phyloP scores from a whole-genome alignment of 2,113 vertebrate genomes.

The Brachyhypopomus gauderio region DNA sequence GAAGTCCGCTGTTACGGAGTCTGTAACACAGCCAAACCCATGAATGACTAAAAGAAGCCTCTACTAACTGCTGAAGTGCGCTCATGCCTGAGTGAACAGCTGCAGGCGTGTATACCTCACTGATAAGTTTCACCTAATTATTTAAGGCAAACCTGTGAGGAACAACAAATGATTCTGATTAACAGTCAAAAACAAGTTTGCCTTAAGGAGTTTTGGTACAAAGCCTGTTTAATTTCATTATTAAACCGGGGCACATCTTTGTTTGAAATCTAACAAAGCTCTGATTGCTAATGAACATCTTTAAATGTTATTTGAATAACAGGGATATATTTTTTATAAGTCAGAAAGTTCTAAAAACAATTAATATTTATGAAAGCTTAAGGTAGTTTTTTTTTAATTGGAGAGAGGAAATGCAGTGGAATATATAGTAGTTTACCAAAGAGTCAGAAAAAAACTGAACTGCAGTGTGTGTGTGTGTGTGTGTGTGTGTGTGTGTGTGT shows the following conservation, averaged over 20 bases:
- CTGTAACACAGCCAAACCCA: too few relatives aligned
- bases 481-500: slow-evolving; percentile 29
- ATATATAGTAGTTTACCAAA: slow-evolving; percentile 34
- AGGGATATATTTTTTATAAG: slow-evolving; percentile 22
- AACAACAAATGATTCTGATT: not conserved
- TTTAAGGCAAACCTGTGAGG: not conserved
- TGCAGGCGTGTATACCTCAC: too few relatives aligned
- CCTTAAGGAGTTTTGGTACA: not conserved
- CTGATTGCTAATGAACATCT: slow-evolving; percentile 30
- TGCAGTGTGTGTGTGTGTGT: slow-evolving; percentile 22
- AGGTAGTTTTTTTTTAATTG: slow-evolving; percentile 56
- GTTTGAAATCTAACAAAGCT: not conserved
- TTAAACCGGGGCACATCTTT: not conserved
- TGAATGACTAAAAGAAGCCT: too few relatives aligned
- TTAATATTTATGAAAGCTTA: slow-evolving; percentile 59
- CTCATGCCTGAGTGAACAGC: too few relatives aligned
- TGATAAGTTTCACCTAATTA: not conserved
- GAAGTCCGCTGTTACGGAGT: too few relatives aligned
- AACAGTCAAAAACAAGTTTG: not conserved
- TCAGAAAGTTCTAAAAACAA: slow-evolving; percentile 42
- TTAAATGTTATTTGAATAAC: slow-evolving; percentile 28
- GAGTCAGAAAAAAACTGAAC: slow-evolving; percentile 45
- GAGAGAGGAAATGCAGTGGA: slow-evolving; percentile 37
- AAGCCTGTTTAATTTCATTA: not conserved
- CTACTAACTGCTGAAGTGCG: too few relatives aligned